Base-by-base conservation (phyloP, 1,140 invertebrate species). In the Drosophila orena region DNA sequence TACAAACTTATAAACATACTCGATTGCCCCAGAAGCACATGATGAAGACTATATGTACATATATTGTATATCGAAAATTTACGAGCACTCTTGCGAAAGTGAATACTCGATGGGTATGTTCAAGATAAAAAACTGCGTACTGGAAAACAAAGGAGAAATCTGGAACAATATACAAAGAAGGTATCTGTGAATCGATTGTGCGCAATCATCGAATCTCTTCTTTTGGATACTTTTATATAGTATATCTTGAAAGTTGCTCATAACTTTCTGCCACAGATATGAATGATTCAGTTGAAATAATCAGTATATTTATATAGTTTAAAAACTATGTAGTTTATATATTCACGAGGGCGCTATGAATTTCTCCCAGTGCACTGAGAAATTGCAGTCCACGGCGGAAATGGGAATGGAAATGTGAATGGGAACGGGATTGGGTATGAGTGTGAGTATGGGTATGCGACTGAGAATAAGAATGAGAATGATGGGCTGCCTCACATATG, bases 351-450 rank as follows among this genome's bases (percentile, higher is more conserved):
- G 2, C 5, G 8, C 2, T n/a, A 3, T 0, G 1, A 11, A 49
- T 37, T 68, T 68, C 15, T 65, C 8, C 12, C 24, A 34, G 35
- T 66, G 40, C 34, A 8, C 22, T 14, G 12, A 35, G 64, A 5
- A 66, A 40, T 53, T 17, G 37, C 37, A 10, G 52, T 0, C 12
- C 47, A 72, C 55, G 35, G 40, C 69, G 69, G 69, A 72, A 72
- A 72, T 34, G 58, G 53, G 20, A 64, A 50, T 79, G 57, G 35
- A 34, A 57, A 74, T 76, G 71, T 40, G 46, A 75, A 64, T 46
- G 69, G 40, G 38, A 22, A 30, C 24, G 37, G 38, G 49, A 34
- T n/a, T 5, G 6, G 24, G 64, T 50, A 12, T 24, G 4, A 20
- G 64, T 52, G 37, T 35, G 12, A 35, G 40, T 65, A 68, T 52